Evolutionary conservation across 2,797 vertebrate genomes (phyloP).

Genomic region (Squalus acanthias): DNA sequence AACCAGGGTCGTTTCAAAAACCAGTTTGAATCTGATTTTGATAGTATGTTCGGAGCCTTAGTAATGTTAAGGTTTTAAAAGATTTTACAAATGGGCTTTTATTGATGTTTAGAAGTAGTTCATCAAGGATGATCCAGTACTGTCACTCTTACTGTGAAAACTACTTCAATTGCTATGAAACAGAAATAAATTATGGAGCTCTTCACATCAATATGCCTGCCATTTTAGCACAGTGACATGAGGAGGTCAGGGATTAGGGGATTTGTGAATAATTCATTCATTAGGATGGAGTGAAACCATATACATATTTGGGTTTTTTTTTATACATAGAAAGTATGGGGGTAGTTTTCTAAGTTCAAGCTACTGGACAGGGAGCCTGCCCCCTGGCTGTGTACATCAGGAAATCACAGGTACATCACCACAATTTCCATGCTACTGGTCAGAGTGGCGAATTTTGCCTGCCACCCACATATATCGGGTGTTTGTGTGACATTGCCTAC

Average conservation of each 20-base stretch:
- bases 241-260: not conserved
- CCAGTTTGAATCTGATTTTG: not conserved
- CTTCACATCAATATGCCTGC: not conserved
- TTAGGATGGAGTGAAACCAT: not conserved
- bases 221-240: not conserved
- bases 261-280: not conserved
- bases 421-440: not conserved
- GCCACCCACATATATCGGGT: not conserved
- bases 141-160: not conserved
- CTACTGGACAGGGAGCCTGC: not conserved
- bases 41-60: not conserved
- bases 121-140: not conserved
- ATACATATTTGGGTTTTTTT: not conserved
- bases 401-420: not conserved
- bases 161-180: not conserved
- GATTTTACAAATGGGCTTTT: not conserved
- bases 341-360: not conserved
- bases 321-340: not conserved
- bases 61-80: not conserved
- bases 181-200: not conserved
- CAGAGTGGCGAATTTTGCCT: not conserved
- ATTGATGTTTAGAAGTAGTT: not conserved
- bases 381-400: not conserved
- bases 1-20: not conserved
- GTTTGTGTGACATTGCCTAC: not conserved